Evolutionary conservation across 2,113 vertebrate species (phyloP), one percentile per base, ranked within the genome.

Genomic region (Melanocharis versteri): DNA sequence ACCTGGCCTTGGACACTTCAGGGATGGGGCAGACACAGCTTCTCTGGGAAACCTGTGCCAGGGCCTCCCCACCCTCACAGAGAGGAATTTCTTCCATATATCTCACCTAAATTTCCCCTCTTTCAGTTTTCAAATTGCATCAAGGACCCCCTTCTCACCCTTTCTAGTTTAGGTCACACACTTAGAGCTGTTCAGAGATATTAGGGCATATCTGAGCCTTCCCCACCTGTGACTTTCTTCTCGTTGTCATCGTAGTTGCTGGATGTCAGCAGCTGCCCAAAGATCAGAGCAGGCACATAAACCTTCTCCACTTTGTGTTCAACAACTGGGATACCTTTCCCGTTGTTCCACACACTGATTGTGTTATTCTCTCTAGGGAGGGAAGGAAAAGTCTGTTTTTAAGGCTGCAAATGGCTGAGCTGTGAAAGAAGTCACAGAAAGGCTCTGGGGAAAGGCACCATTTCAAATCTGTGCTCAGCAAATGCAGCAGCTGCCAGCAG

Each of bases 241-340:
- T 99, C 96, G 0, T 99, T 98, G 57, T 99, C 99, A 13, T 99
- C 98, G 2, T 99, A 99, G 98, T 99, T 99, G 97, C 99, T 99
- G 93, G 99, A 99, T 33, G 99, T 99, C 78, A 99, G 98, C 47
- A 99, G 98, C 92, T 99, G 99, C 70, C 99, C 99, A 60, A 99
- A 99, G 97, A 99, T 99, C 78, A 99, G 98, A n/a, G 99, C 99
- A n/a, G 99, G 99, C 73, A 99, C 99, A 68, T 96, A 99, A 60
- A 99, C 98, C 96, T 99, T 99, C 97, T 99, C 99, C 80, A 99
- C 99, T 96, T 99, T 99, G 97, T 99, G 99, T 90, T 99, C 98
- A 83, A 99, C 99, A 95, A 99, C 98, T 73, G 99, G 99, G 97
- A 99, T 99, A 47, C 99, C 99, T 85, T 99, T 99, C 60, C 99